Evolutionary conservation across 2,797 vertebrate genomes (phyloP), one percentile per base, ranked within the genome.

Genomic region (Florisuga fusca): DNA sequence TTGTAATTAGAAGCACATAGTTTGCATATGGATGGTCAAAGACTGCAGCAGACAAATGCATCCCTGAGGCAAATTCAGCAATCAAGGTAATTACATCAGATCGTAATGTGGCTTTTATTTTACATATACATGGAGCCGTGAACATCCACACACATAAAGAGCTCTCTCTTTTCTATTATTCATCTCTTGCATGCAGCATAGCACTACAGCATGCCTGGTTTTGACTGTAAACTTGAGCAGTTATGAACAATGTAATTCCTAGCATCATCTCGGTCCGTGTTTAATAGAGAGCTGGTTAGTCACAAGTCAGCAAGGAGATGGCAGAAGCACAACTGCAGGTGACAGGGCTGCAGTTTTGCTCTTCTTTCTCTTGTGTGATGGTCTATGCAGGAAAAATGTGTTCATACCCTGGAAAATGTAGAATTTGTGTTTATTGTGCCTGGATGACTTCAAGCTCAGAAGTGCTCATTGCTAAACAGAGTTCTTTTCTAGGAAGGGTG

Each of bases 401-500:
- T 55, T 79, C 7, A 6, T 23, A 33, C 19, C 14, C 27, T 61
- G 53, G 26, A 73, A 88, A 79, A 77, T 3, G 3, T 10, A 23
- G 33, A 13, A 31, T 54, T 89, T 86, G 10, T 29, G 7, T 81
- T 90, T 72, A 55, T 36, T 73, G 41, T 50, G 36, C 22, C 23
- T 74, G 20, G 25, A n/a, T 83, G 25, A 78, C 31, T 83, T 80
- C n/a, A 83, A 87, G 45, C 34, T 77, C 63, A 90, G 33, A 92
- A 84, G 63, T 63, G 20, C 3, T 64, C 18, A 25, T 12, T 87
- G n/a, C 15, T 20, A 79, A 82, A 61, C 21, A 50, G 33, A 74
- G 15, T 4, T 64, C 9, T 29, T 79, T 77, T 62, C 23, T 61
- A 12, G 29, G 16, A 71, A 77, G 26, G 6, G 23, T 59, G 6